Evolutionary conservation across 1,140 invertebrate genomes (phyloP).

Genomic region (Drosophila fuyamai): DNA sequence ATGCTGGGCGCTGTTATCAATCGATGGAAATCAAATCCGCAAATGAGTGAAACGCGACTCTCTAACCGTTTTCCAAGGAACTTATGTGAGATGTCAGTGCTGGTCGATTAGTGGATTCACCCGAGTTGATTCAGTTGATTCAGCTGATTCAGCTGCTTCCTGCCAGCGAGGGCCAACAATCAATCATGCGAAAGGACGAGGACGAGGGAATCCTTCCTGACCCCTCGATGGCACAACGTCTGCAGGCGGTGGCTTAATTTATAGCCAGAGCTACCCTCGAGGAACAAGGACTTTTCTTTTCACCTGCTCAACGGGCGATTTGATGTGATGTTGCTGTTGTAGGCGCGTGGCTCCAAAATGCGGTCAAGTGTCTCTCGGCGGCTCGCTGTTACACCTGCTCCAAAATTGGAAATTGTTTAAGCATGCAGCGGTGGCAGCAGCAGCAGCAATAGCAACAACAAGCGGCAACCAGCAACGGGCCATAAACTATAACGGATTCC

Average conservation of each 20-base stretch:
- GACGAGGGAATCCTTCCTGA: constrained; percentile 22
- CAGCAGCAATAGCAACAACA: constrained; percentile 1
- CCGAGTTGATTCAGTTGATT: constrained; percentile 56
- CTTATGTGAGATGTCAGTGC: constrained; percentile 56
- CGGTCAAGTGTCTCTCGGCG: constrained; percentile 71
- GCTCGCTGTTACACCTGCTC: constrained; percentile 70
- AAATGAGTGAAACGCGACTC: constrained; percentile 59
- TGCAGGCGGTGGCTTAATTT: constrained; percentile 79
- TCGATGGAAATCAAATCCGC: constrained; percentile 70
- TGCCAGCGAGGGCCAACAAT: constrained; percentile 63
- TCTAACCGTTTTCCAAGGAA: constrained; percentile 29
- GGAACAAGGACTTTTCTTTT: constrained; percentile 74
- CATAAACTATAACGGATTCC: constrained; percentile 83
- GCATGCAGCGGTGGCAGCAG: constrained; percentile 18
- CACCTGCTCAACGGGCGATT: constrained; percentile 63
- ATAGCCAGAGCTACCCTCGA: constrained; percentile 71
- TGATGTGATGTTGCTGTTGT: constrained; percentile 49
- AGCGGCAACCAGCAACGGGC: constrained; percentile 51
- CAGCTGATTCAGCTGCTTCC: constrained; percentile 67
- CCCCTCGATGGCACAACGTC: constrained; percentile 42
- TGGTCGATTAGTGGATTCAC: constrained; percentile 61
- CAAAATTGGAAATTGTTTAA: constrained; percentile 65
- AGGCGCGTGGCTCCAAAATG: constrained; percentile 81
- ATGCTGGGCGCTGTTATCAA: constrained; percentile 50
- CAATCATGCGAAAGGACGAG: constrained; percentile 63